These are phyloP conservation scores for Campoletis sonorensis DNA, from an alignment of 1,140 invertebrate genomes.

Conservation along the genomic window DNA sequence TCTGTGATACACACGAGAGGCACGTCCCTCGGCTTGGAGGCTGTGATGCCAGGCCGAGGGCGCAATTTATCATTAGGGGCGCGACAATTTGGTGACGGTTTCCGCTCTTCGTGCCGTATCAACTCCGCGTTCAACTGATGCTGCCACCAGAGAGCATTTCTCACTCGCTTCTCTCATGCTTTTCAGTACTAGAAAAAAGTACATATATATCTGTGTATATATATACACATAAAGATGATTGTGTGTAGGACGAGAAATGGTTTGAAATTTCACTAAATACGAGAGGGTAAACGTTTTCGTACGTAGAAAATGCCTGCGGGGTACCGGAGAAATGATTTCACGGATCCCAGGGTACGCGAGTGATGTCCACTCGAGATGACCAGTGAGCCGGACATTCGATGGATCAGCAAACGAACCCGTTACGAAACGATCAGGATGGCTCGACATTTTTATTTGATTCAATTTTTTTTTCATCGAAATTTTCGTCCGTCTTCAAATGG, in stretches of 20 bases:
- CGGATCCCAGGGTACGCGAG: slow-evolving; percentile 27
- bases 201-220: not conserved
- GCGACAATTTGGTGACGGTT: slow-evolving; percentile 75
- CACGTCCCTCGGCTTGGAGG: slow-evolving; percentile 15
- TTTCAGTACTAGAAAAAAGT: slow-evolving; percentile 10
- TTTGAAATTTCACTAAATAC: slow-evolving; percentile 23
- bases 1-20: slow-evolving; percentile 49
- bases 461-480: not conserved
- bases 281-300: slow-evolving; percentile 46
- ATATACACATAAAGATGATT: not conserved
- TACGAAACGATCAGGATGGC: not conserved
- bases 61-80: slow-evolving; percentile 76
- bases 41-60: slow-evolving; percentile 59
- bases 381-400: slow-evolving; percentile 22
- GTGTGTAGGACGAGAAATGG: slow-evolving; percentile 19
- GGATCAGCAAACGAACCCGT: not conserved
- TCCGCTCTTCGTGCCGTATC: slow-evolving; percentile 48
- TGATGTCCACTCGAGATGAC: slow-evolving; percentile 35
- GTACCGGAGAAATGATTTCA: slow-evolving; percentile 47
- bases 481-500: not conserved
- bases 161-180: slow-evolving; percentile 36
- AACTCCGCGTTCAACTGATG: slow-evolving; percentile 43
- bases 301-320: slow-evolving; percentile 45
- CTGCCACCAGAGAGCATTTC: slow-evolving; percentile 12
- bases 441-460: not conserved